Evolutionary conservation across 2,113 vertebrate genomes (phyloP), one percentile per base, ranked within the genome.

Genomic region (Hippocampus guttulatus): DNA sequence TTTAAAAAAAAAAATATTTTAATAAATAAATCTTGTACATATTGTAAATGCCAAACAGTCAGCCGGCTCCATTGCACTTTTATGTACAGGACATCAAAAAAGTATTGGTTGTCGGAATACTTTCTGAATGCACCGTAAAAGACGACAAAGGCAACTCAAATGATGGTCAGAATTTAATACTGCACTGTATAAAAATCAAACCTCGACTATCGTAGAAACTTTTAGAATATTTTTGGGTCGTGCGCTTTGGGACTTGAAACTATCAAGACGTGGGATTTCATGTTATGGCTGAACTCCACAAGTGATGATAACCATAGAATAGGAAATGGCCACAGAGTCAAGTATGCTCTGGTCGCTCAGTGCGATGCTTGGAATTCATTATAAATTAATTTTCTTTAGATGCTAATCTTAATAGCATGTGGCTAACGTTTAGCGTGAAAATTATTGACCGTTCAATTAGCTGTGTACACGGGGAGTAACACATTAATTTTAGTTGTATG

Each of bases 1-100:
- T 30, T 49, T 27, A 30, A 30, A 30, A 30, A 3, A 30, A 30
- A 30, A 30, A 3, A 30, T 61, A 55, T 27, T 69, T 14, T 21
- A 55, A 20, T 15, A 33, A 80, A 69, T 58, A 73, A 63, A 64
- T 65, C 64, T 47, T 30, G 40, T 69, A 65, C 60, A 69, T 62
- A 18, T 38, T 66, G 3, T 71, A 43, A 23, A 75, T 65, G 43
- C 1, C 2, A 11, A 64, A 63, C 6, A 25, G 40, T 47, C 41
- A 47, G 23, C 23, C 30, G 15, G 58, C 27, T 61, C 27, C 27
- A 3, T 61, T 61, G 4, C 16, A 61, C 58, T 33, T 60, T 27
- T 30, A 30, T 61, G 14, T 60, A 25, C 18, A 54, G 51, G n/a
- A 1, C 3, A 23, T 27, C 11, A 12, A 14, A 25, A 60, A 60